Percentiles rank a stretch among this genome's conserved stretches.
phyloP scores from a whole-genome alignment of 2,888 invertebrate genomes.

The Noctua fimbriata region DNA sequence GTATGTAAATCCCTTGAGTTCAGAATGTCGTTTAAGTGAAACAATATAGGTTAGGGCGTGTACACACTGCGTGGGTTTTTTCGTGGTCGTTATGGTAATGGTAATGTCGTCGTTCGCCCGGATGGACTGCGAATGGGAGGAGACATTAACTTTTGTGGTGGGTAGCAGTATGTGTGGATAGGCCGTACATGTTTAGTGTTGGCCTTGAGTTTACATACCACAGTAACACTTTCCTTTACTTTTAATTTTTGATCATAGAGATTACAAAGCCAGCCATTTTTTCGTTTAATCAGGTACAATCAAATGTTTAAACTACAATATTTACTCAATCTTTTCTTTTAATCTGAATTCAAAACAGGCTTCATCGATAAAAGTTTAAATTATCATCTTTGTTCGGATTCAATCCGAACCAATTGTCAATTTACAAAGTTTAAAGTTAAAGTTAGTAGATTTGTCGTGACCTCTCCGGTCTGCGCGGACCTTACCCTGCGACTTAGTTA shows the following conservation, averaged over 20 bases:
- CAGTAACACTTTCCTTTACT: neutral
- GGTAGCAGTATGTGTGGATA: slow-evolving; percentile 3
- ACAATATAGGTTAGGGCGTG: slow-evolving; percentile 57
- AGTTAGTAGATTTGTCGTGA: slow-evolving; percentile 38
- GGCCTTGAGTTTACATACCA: slow-evolving; percentile 15
- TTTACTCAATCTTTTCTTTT: slow-evolving; percentile 31
- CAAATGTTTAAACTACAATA: slow-evolving; percentile 8
- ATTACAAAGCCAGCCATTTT: neutral
- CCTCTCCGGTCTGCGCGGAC: slow-evolving; percentile 32
- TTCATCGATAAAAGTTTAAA: slow-evolving; percentile 51
- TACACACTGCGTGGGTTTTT: slow-evolving; percentile 38
- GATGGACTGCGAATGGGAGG: slow-evolving; percentile 50
- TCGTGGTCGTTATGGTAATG: slow-evolving; percentile 54
- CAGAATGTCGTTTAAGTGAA: slow-evolving; percentile 62
- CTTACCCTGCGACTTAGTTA: slow-evolving; percentile 47
- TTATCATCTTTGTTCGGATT: slow-evolving; percentile 42
- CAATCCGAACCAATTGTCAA: slow-evolving; percentile 39
- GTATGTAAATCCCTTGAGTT: slow-evolving; percentile 60
- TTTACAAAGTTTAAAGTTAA: slow-evolving; percentile 42
- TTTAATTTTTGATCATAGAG: neutral
- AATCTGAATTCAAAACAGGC: slow-evolving; percentile 33
- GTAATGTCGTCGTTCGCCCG: slow-evolving; percentile 49
- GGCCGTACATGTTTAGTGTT: slow-evolving; percentile 12
- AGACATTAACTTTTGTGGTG: slow-evolving; percentile 52
- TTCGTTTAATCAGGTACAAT: slow-evolving; percentile 6